Conservation (phyloP, 1,140 invertebrate species). For the Rhizoglyphus robini region DNA sequence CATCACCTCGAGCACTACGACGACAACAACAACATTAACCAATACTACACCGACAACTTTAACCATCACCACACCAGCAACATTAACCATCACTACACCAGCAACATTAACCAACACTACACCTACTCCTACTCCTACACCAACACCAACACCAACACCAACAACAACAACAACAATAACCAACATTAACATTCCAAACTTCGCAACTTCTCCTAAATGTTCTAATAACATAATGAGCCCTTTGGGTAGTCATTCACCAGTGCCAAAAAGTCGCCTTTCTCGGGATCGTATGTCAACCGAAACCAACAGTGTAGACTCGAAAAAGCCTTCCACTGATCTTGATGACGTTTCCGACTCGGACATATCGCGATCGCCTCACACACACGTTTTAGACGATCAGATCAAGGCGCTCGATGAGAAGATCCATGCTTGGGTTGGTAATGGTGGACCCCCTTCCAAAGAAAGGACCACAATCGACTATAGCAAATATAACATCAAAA, state of each 20-base stretch:
- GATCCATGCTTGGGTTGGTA: conserved; percentile 66
- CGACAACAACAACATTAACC: not conserved
- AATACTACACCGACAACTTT: not conserved
- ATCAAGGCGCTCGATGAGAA: conserved; percentile 78
- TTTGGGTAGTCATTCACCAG: conserved; percentile 21
- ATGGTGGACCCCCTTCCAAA: conserved; percentile 20
- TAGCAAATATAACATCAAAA: conserved; percentile 43
- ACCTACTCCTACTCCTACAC: not conserved
- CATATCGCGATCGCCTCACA: conserved; percentile 30
- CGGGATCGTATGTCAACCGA: conserved; percentile 1
- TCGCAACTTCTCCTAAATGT: conserved; percentile 18
- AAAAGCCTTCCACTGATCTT: not conserved
- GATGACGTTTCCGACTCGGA: conserved; percentile 33
- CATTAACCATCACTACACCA: not conserved
- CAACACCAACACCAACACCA: not conserved
- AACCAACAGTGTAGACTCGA: not conserved
- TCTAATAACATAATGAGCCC: conserved; percentile 21
- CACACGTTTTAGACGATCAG: conserved; percentile 58
- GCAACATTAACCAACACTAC: not conserved
- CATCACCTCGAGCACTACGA: not conserved
- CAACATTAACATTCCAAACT: conserved; percentile 8
- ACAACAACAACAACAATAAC: not conserved
- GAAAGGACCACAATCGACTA: conserved; percentile 33
- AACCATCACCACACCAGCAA: not conserved
- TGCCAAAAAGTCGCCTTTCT: conserved; percentile 20